Base-by-base conservation (phyloP, 2,113 vertebrate species). In the Nematolebias whitei region DNA sequence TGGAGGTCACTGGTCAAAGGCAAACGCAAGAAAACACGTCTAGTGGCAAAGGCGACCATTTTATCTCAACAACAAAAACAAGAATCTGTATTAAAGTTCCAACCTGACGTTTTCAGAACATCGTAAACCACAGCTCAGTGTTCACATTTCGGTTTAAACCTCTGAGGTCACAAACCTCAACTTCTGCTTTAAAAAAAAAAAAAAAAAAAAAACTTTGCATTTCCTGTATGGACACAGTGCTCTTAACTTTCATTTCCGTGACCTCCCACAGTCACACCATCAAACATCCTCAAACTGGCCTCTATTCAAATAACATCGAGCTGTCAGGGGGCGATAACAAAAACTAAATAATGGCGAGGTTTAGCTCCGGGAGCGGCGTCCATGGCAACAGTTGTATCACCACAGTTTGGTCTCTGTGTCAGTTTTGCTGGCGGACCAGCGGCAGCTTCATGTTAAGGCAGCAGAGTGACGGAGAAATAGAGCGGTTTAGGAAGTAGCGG, bases 381-480 rank as follows among this genome's bases (percentile, higher is more conserved):
- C 67, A 51, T 1, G 51, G 70, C 22, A 65, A 78, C 64, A 12
- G 26, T 29, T 29, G 7, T 29, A 29, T 29, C 26, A 3, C 26
- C 26, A 29, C 26, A 29, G 26, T 32, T 1, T 6, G 44, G 41
- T 5, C 26, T 18, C 16, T 1, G 9, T 39, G 23, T 8, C 51
- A 58, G 47, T 13, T 24, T 11, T 23, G 41, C 22, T 45, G 50
- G 5, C 63, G 40, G 41, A 51, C 26, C 74, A 44, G 1, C 0
- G 2, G 43, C 22, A 29, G 53, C 20, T 58, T 14, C 0, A 13
- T 65, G 23, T 22, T 53, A 59, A 64, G 51, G 41, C 19, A 40
- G 19, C 2, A 0, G n/a, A 35, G 54, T 29, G 12, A 39, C 4
- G 10, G 38, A 39, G 38, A 13, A 39, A n/a, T n/a, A n/a, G n/a